Evolutionary conservation across 1,140 invertebrate species (phyloP).

Genomic region (Drosophila orena): DNA sequence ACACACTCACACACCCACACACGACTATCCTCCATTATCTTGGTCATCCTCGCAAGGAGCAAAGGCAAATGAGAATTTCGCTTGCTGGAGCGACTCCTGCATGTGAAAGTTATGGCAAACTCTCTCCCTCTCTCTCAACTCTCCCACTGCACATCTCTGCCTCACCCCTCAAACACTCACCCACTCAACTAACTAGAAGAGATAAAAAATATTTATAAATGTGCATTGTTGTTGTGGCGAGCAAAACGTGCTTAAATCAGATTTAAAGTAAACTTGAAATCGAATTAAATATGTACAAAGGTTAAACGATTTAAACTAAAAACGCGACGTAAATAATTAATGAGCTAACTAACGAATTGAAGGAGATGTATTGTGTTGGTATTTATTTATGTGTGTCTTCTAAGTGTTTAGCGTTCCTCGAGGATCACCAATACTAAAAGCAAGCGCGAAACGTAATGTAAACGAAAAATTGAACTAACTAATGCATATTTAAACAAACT

Average conservation of each 20-base stretch:
- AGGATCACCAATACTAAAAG: slow-evolving; percentile 37
- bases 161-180: slow-evolving; percentile 12
- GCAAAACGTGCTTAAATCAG: slow-evolving; percentile 54
- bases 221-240: slow-evolving; percentile 45
- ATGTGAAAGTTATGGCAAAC: slow-evolving; percentile 38
- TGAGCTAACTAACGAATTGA: slow-evolving; percentile 11
- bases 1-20: neutral
- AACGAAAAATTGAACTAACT: slow-evolving; percentile 26
- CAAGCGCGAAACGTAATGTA: slow-evolving; percentile 25
- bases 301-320: slow-evolving; percentile 37
- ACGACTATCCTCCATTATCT: neutral
- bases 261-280: slow-evolving; percentile 52
- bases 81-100: slow-evolving; percentile 20
- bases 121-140: neutral
- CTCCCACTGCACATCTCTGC: neutral
- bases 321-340: slow-evolving; percentile 37
- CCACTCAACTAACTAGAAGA: slow-evolving; percentile 15
- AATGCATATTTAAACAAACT: slow-evolving; percentile 22
- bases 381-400: slow-evolving; percentile 59
- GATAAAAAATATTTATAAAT: slow-evolving; percentile 47
- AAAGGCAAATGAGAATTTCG: slow-evolving; percentile 20
- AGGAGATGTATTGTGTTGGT: slow-evolving; percentile 42
- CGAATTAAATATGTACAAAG: slow-evolving; percentile 61
- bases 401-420: slow-evolving; percentile 46
- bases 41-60: slow-evolving; percentile 3